Evolutionary conservation across 2,797 vertebrate species (phyloP), one percentile per base, ranked within the genome.

Genomic region (Poecile montanus): DNA sequence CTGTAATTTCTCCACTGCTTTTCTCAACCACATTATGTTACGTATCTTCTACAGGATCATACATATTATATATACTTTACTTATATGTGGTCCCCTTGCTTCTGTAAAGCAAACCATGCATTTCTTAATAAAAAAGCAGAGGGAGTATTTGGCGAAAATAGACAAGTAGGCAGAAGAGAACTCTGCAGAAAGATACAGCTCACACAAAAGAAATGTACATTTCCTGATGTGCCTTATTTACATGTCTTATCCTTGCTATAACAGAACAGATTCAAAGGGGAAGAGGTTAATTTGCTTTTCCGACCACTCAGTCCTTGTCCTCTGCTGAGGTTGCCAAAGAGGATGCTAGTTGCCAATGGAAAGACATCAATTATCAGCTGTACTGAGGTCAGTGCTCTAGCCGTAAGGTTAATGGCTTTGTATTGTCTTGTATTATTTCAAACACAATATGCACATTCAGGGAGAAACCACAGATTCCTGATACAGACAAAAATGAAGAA

Each of bases 281-380:
- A 95, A 94, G 83, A 96, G 94, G 95, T 96, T 96, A 96, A 96
- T 96, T 92, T 93, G 92, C 77, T 93, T 95, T 96, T 95, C 93
- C 74, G 22, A 96, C 85, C 56, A 75, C 85, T 94, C 62, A 94
- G 83, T 81, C 85, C 76, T 94, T 82, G 85, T 95, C 34, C 67
- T 88, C 66, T 84, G 79, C 87, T 81, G 67, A 91, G 73, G 77
- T 8, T 94, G 92, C 89, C 96, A 96, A 89, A 84, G 50, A 93
- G 89, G 91, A 95, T 95, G 92, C 85, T 89, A 60, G 85, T 12
- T 95, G 88, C 91, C 94, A 86, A 94, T 94, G 93, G 91, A 96
- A 96, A 96, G 94, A 81, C 95, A 96, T 96, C 70, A 91, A 96
- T 96, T 95, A 93, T 94, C 78, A 92, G 67, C 80, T 82, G 79